phyloP scores from a whole-genome alignment of 1,140 invertebrate genomes.

The Delia radicum region DNA sequence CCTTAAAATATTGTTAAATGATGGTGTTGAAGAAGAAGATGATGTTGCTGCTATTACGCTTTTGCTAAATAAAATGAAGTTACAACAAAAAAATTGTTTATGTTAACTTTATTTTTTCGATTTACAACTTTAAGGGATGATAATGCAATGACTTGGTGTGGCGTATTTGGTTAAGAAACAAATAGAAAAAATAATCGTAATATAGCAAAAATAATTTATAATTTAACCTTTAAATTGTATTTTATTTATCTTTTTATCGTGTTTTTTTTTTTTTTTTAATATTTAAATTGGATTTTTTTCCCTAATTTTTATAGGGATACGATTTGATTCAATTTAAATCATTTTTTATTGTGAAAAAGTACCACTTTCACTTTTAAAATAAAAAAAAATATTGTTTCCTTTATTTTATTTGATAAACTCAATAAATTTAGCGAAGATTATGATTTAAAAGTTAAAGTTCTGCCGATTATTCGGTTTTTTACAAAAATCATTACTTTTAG shows the following conservation, averaged over 20 bases:
- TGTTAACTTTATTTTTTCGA: background rate
- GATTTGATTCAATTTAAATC: background rate
- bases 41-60: background rate
- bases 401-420: background rate
- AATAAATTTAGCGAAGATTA: too few species aligned
- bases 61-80: background rate
- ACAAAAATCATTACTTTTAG: too few species aligned
- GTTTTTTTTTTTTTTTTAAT: too few species aligned
- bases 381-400: background rate
- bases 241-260: too few species aligned
- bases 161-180: background rate
- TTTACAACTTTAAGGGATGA: constrained; percentile 15
- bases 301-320: too few species aligned
- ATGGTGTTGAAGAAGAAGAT: background rate
- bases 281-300: background rate
- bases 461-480: too few species aligned
- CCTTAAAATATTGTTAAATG: constrained; percentile 1
- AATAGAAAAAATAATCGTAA: background rate
- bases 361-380: background rate
- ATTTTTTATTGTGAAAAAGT: background rate
- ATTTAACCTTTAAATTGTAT: constrained; percentile 2
- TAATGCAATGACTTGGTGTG: constrained; percentile 12
- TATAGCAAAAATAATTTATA: background rate
- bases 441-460: too few species aligned
- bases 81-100: background rate